These are phyloP conservation scores for Mystacornis crossleyi DNA, from an alignment of 2,113 vertebrate genomes.

Conservation along the genomic window DNA sequence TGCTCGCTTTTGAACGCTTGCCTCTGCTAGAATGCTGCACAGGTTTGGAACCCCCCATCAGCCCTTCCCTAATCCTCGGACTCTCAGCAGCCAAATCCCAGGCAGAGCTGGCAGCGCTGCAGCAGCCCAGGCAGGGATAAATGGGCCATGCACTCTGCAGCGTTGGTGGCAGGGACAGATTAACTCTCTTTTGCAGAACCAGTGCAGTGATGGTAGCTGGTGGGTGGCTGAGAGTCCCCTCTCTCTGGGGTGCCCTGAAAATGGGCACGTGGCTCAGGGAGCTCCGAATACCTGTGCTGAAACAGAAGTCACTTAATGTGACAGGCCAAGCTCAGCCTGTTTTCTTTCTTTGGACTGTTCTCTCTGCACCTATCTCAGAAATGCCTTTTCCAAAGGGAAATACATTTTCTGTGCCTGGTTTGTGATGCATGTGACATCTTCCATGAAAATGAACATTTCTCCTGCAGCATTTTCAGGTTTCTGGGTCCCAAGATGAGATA, in stretches of 20 bases:
- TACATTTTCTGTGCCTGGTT: not conserved
- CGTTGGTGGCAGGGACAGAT: not conserved
- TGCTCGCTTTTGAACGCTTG: not conserved
- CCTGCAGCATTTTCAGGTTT: not conserved
- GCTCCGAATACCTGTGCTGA: not conserved
- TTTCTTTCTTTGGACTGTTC: not conserved
- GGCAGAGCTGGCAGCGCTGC: not conserved
- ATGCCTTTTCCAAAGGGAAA: not conserved
- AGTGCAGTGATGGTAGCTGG: not conserved
- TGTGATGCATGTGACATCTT: not conserved
- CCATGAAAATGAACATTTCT: not conserved
- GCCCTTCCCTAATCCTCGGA: not conserved
- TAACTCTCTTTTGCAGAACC: conserved; percentile 35
- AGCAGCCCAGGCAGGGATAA: not conserved
- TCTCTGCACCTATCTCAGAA: not conserved
- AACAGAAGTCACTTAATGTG: not conserved
- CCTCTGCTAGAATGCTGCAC: not conserved
- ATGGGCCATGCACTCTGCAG: conserved; percentile 24
- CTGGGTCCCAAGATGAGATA: not conserved
- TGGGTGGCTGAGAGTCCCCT: not conserved
- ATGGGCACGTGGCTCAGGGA: not conserved
- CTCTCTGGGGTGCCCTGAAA: not conserved
- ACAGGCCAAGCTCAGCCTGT: not conserved
- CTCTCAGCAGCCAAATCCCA: not conserved
- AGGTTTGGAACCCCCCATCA: not conserved